Evolutionary conservation across 2,888 invertebrate species (phyloP).

Genomic region (Psylliodes chrysocephalus): DNA sequence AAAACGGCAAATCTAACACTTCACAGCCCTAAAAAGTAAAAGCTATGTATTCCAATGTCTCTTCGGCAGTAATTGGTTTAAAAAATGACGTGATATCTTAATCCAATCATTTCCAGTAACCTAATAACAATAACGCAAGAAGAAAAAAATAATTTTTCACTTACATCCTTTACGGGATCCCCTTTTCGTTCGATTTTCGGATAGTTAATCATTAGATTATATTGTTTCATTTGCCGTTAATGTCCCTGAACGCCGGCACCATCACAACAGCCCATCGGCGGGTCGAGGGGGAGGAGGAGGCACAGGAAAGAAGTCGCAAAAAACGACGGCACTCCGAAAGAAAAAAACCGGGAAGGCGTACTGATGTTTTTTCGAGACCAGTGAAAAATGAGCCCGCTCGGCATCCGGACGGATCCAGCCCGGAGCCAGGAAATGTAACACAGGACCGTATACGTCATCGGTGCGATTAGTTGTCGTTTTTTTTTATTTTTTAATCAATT

Average conservation of each 20-base stretch:
- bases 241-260: slow-evolving; percentile 52
- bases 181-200: slow-evolving; percentile 23
- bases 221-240: slow-evolving; percentile 52
- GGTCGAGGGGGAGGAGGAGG: slow-evolving; percentile 16
- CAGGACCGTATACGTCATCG: slow-evolving; percentile 38
- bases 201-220: slow-evolving; percentile 44
- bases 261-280: slow-evolving; percentile 13
- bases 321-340: slow-evolving; percentile 54
- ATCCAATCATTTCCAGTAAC: too few relatives aligned
- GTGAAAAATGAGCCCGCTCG: slow-evolving; percentile 58
- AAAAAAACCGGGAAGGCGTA: slow-evolving; percentile 60
- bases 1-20: too few relatives aligned
- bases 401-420: slow-evolving; percentile 52
- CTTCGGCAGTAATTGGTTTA: too few relatives aligned
- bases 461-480: neutral
- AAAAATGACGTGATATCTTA: too few relatives aligned
- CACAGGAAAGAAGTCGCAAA: slow-evolving; percentile 43
- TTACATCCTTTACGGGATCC: slow-evolving; percentile 16
- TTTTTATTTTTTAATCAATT: neutral
- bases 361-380: slow-evolving; percentile 57
- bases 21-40: too few relatives aligned
- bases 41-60: too few relatives aligned
- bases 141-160: slow-evolving; percentile 23
- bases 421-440: slow-evolving; percentile 52
- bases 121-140: neutral